phyloP scores from a whole-genome alignment of 2,797 vertebrate species.

The Vespertilio murinus region DNA sequence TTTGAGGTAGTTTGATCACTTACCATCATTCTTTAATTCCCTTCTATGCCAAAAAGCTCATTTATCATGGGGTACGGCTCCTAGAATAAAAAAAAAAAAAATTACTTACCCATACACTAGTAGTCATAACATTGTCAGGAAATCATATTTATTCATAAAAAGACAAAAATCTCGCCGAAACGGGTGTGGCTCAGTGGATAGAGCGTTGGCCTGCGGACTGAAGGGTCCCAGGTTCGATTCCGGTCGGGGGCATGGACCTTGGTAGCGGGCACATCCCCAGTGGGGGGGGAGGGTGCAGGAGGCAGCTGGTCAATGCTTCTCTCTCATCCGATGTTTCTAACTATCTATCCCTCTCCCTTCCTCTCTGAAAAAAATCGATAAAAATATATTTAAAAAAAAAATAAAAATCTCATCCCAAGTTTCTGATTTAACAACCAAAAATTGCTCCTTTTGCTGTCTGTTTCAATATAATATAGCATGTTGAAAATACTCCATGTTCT shows the following conservation, averaged over 20 bases:
- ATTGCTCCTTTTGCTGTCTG: not conserved
- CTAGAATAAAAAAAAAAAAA: conserved; percentile 77
- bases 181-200: no score
- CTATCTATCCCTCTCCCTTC: no score
- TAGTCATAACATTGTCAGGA: conserved; percentile 44
- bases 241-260: no score
- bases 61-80: conserved; percentile 78
- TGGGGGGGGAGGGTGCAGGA: no score
- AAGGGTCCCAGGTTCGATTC: no score
- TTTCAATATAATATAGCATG: conserved; percentile 4
- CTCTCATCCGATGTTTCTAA: no score
- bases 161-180: not conserved
- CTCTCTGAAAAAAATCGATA: no score
- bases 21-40: conserved; percentile 83
- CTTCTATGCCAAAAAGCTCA: conserved; percentile 77
- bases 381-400: conserved; percentile 30
- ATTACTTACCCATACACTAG: not conserved
- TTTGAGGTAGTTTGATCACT: conserved; percentile 54
- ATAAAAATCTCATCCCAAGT: conserved; percentile 9
- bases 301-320: no score
- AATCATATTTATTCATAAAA: conserved; percentile 55
- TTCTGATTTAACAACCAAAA: conserved; percentile 26
- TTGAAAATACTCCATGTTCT: not conserved
- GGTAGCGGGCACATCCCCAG: no score
- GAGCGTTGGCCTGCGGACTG: no score